Percentiles rank a stretch among this genome's conserved stretches.
These are phyloP conservation scores for Barypeithes pellucidus DNA, from an alignment of 2,888 invertebrate species.

Conservation along the genomic window DNA sequence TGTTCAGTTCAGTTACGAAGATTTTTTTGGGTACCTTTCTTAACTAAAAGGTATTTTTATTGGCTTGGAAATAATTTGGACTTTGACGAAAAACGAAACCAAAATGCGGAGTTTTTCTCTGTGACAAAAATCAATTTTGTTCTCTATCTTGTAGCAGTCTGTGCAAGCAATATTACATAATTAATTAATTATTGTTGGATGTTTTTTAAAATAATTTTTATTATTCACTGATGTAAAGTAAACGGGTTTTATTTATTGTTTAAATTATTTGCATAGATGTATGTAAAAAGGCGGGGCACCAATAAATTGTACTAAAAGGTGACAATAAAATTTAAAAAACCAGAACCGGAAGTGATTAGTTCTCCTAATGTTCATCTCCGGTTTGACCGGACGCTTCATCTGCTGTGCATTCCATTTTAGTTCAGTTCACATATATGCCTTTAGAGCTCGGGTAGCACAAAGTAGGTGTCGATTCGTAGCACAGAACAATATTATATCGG, in stretches of 20 bases:
- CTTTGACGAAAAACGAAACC: not conserved
- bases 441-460: no score
- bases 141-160: not conserved
- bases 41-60: not conserved
- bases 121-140: not conserved
- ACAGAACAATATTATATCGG: no score
- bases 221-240: not conserved
- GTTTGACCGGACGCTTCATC: no score
- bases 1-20: no score
- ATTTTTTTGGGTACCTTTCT: not conserved
- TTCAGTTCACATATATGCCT: no score
- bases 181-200: conserved; percentile 7
- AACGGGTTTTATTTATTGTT: conserved; percentile 3
- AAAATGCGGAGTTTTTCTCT: not conserved
- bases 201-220: conserved; percentile 2
- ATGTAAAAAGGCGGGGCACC: not conserved
- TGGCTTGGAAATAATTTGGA: not conserved
- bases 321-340: conserved; percentile 8
- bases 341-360: not conserved
- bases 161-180: not conserved
- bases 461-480: no score
- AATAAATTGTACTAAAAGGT: conserved; percentile 8
- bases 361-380: not conserved
- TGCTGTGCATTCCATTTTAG: no score
- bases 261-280: not conserved